These are phyloP conservation scores for Quadriops clusia DNA, from an alignment of 2,888 invertebrate genomes.

Conservation along the genomic window DNA sequence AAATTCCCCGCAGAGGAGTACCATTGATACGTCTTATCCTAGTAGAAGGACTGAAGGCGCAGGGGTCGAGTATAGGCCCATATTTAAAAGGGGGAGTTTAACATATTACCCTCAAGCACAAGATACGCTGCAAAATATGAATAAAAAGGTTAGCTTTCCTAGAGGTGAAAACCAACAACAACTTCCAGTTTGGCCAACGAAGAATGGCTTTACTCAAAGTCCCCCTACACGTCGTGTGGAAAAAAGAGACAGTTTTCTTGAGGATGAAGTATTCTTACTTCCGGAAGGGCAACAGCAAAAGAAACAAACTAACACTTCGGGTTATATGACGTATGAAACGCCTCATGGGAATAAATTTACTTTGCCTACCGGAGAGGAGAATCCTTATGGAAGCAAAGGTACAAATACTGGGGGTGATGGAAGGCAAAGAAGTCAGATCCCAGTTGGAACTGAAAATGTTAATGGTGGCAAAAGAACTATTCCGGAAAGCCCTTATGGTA, in stretches of 20 bases:
- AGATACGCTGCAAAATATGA: constrained; percentile 32
- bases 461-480: constrained; percentile 2
- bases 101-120: constrained; percentile 20
- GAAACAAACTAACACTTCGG: too few relatives aligned
- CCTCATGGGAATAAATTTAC: constrained; percentile 9
- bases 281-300: constrained; percentile 13
- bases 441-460: neutral
- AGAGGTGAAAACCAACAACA: constrained; percentile 23
- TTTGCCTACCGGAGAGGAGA: constrained; percentile 4
- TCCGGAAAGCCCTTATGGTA: constrained; percentile 10
- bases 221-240: constrained; percentile 32
- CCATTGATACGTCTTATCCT: constrained; percentile 15
- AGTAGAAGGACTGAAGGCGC: constrained; percentile 15
- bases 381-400: constrained; percentile 8
- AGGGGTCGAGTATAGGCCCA: constrained; percentile 30
- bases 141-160: constrained; percentile 43
- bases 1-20: constrained; percentile 22
- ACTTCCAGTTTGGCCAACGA: constrained; percentile 37
- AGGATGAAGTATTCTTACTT: constrained; percentile 33
- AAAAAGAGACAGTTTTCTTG: constrained; percentile 13
- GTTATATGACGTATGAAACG: constrained; percentile 6
- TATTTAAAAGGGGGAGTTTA: constrained; percentile 43
- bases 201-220: constrained; percentile 35
- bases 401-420: constrained; percentile 7
- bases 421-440: too few relatives aligned